Percentiles rank a stretch among this genome's conserved stretches.
phyloP scores from a whole-genome alignment of 2,888 invertebrate species.

The Molorchus minor region DNA sequence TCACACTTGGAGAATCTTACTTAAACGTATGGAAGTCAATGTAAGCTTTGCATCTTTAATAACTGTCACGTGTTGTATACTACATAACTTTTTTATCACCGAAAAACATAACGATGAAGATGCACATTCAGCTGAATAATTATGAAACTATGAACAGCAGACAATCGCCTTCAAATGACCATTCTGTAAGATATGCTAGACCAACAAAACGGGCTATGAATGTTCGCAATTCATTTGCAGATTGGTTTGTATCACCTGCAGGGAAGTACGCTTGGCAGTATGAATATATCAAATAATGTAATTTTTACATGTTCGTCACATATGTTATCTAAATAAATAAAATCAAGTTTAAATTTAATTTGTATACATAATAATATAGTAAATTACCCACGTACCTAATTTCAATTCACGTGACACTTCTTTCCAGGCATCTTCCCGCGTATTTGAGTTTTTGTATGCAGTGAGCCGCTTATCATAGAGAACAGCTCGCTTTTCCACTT shows the following conservation, averaged over 20 bases:
- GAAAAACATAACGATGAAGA: neutral
- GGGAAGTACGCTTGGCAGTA: constrained; percentile 1
- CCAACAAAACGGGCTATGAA: neutral
- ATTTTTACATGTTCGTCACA: neutral
- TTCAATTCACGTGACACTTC: constrained; percentile 11
- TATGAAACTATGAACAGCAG: neutral
- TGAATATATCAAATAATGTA: neutral
- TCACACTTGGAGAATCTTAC: constrained; percentile 8
- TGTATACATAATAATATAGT: neutral
- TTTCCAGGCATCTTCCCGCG: constrained; percentile 16
- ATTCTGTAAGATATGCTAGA: constrained; percentile 1
- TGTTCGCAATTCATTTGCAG: constrained; percentile 4
- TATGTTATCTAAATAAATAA: neutral
- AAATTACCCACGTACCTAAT: neutral
- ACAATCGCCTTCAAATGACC: neutral
- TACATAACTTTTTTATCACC: neutral
- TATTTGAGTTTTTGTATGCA: constrained; percentile 13
- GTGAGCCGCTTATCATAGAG: neutral
- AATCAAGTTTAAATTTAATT: neutral
- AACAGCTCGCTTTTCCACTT: neutral
- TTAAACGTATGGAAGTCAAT: constrained; percentile 11
- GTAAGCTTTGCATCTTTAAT: constrained; percentile 3
- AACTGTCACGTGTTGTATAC: constrained; percentile 5
- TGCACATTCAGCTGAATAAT: neutral
- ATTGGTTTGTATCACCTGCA: constrained; percentile 2